phyloP scores from a whole-genome alignment of 1,140 invertebrate genomes.

The Procambarus clarkii region DNA sequence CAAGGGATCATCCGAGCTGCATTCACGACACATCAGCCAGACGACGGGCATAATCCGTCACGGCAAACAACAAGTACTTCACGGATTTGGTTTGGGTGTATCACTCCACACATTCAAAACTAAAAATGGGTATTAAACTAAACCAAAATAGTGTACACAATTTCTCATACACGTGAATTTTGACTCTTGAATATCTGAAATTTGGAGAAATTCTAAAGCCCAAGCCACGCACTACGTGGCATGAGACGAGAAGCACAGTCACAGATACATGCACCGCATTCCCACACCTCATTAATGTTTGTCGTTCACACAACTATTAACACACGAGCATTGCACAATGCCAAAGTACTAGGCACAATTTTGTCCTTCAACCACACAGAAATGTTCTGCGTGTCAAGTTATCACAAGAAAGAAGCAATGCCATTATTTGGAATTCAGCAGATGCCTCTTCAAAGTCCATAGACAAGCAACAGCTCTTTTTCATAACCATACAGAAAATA shows the following conservation, averaged over 20 bases:
- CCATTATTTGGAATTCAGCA: constrained; percentile 24
- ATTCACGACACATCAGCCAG: background rate
- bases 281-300: background rate
- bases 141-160: background rate
- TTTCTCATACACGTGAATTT: background rate
- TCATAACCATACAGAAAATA: constrained; percentile 33
- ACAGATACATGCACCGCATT: background rate
- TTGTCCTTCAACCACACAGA: background rate
- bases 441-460: background rate
- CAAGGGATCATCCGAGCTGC: background rate
- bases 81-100: background rate
- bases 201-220: background rate
- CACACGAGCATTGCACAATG: background rate
- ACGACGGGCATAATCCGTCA: background rate
- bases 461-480: background rate
- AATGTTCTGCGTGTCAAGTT: constrained; percentile 14
- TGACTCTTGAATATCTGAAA: background rate
- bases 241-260: background rate
- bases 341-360: background rate
- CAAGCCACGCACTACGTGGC: constrained; percentile 10
- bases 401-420: constrained; percentile 53
- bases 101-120: background rate
- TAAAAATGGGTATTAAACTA: background rate
- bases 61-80: background rate
- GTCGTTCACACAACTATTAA: background rate